A percentile compares a stretch with the other conserved stretches of the same genome.
phyloP scores from a whole-genome alignment of 2,113 vertebrate species.

The Oncorhynchus tshawytscha region DNA sequence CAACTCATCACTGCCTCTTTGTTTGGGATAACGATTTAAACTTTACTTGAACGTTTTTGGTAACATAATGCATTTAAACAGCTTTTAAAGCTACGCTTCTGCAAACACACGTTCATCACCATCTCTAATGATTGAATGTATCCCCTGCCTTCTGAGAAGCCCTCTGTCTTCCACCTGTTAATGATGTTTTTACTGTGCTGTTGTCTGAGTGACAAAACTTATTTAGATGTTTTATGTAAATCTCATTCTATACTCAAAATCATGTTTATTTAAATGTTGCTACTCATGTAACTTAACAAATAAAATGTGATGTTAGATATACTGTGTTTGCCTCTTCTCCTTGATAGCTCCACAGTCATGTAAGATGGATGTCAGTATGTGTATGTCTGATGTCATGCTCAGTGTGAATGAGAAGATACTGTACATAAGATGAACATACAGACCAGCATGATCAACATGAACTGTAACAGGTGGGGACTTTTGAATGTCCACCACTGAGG shows the following conservation, averaged over 20 bases:
- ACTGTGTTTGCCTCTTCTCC: not conserved
- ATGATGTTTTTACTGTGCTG: not conserved
- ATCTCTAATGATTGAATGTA: not conserved
- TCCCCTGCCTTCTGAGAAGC: not conserved
- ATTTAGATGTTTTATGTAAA: too few species aligned
- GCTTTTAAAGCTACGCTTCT: conserved; percentile 32
- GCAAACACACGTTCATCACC: not conserved
- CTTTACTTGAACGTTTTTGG: not conserved
- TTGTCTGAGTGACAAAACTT: too few species aligned
- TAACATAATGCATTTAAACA: conserved; percentile 25
- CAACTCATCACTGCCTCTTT: too few species aligned
- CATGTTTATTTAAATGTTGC: conserved; percentile 6
- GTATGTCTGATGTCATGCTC: not conserved
- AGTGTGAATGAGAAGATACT: not conserved
- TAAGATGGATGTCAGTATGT: not conserved
- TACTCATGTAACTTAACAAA: not conserved
- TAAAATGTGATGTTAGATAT: not conserved
- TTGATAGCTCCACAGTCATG: conserved; percentile 11
- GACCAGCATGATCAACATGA: too few species aligned
- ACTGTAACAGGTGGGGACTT: too few species aligned
- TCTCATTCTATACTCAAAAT: too few species aligned
- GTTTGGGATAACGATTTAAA: not conserved
- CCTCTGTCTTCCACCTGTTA: not conserved
- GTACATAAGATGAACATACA: too few species aligned
- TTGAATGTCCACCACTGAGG: too few species aligned